Evolutionary conservation across 2,888 invertebrate species (phyloP).

Genomic region (Ephialtes manifestator): DNA sequence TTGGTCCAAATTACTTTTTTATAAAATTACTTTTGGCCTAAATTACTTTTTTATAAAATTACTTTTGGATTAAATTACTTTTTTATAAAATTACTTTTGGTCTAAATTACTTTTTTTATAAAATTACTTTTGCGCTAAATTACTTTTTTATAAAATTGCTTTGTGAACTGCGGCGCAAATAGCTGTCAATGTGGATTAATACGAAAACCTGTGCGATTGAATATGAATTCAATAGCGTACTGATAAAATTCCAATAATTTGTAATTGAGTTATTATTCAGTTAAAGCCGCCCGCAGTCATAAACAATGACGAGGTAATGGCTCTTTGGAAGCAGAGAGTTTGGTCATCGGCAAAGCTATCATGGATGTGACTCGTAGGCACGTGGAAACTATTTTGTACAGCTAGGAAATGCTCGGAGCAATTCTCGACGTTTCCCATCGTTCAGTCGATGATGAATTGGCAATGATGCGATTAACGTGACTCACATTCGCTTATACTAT

Average conservation of each 20-base stretch:
- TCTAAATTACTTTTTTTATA: too few species aligned
- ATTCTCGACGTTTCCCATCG: slow-evolving; percentile 8
- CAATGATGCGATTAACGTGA: slow-evolving; percentile 47
- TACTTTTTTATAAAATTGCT: too few species aligned
- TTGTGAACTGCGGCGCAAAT: too few species aligned
- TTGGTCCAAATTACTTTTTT: too few species aligned
- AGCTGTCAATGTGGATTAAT: background rate
- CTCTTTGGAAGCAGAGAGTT: background rate
- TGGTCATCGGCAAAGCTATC: background rate
- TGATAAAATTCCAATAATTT: slow-evolving; percentile 2
- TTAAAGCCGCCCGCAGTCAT: background rate
- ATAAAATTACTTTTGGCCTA: too few species aligned
- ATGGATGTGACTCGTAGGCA: background rate
- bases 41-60: too few species aligned
- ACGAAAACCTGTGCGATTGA: background rate
- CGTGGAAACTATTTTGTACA: background rate
- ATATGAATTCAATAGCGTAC: background rate
- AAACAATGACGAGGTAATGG: background rate
- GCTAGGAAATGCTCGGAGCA: background rate
- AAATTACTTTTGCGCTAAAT: too few species aligned
- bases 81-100: too few species aligned
- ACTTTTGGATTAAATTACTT: too few species aligned
- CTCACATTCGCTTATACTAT: slow-evolving; percentile 37
- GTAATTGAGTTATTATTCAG: background rate
- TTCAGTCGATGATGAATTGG: slow-evolving; percentile 53